Evolutionary conservation across 2,888 invertebrate genomes (phyloP), one percentile per base, ranked within the genome.

Genomic region (Lepeophtheirus nordmannii): DNA sequence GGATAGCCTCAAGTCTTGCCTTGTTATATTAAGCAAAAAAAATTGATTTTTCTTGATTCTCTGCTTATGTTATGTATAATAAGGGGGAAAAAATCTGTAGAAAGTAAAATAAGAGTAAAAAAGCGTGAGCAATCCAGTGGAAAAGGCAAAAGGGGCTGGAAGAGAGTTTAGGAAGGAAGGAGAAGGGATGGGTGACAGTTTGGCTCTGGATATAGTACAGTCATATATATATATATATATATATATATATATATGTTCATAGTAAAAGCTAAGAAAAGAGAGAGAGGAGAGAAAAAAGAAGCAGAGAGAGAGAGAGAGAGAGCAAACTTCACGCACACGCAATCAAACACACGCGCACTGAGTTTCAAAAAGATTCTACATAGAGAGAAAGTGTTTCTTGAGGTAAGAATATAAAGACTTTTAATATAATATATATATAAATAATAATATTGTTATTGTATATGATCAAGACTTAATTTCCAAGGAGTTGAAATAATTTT

Each of bases 351-450:
- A 46, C 30, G 30, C 30, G 30, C 30, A 30, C 30, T 30, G 30
- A 30, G 14, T 17, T 46, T 14, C 53, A n/a, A 46, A 46, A 17
- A 17, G 17, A 46, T 17, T 46, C 3, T n/a, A n/a, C n/a, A n/a
- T 46, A n/a, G n/a, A 46, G 53, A 46, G 53, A 46, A 46, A 46
- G 53, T 46, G 53, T 46, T 46, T 46, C 53, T 17, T 46, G 53
- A 46, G 53, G 53, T 46, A 46, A 46, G 53, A 46, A 46, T 46
- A 46, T 46, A 46, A 46, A 46, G 17, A 5, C 2, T 17, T 17
- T 46, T 46, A 14, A 5, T 17, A 10, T 14, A 41, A 41, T 10
- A 41, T 11, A 46, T 46, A 46, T 46, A 46, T 46, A 5, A 5
- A 11, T 41, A 41, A 14, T 41, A 14, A 11, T 11, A 41, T 41